These are phyloP conservation scores for Medauroidea extradentata DNA, from an alignment of 1,140 invertebrate species.

Conservation along the genomic window DNA sequence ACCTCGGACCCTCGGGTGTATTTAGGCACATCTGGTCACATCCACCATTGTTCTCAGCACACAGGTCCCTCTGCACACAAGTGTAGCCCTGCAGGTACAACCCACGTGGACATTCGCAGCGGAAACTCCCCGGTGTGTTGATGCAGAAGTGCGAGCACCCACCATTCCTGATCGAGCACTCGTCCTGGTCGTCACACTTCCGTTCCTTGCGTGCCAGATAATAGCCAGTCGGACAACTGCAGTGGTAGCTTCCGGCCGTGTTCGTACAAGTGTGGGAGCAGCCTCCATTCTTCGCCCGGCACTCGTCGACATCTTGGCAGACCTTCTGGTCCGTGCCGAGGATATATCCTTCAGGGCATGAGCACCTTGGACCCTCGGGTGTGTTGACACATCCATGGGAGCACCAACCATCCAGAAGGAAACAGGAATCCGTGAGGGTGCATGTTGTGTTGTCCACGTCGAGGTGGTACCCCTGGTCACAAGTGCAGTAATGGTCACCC, in stretches of 20 bases:
- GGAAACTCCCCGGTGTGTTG: slow-evolving; percentile 50
- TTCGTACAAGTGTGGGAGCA: slow-evolving; percentile 55
- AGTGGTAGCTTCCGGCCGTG: slow-evolving; percentile 47
- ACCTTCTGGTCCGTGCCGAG: slow-evolving; percentile 31
- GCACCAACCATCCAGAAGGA: slow-evolving; percentile 28
- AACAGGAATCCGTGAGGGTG: slow-evolving; percentile 29
- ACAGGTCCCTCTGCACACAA: slow-evolving; percentile 34
- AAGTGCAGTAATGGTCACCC: slow-evolving; percentile 52
- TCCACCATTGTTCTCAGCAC: background rate
- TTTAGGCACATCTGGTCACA: slow-evolving; percentile 51
- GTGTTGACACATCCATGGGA: slow-evolving; percentile 48
- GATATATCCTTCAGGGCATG: slow-evolving; percentile 55
- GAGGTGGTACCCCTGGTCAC: slow-evolving; percentile 57
- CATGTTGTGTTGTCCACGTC: slow-evolving; percentile 42
- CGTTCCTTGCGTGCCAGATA: slow-evolving; percentile 37
- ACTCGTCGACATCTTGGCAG: slow-evolving; percentile 49
- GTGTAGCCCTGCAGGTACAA: slow-evolving; percentile 30
- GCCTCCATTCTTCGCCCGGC: slow-evolving; percentile 47
- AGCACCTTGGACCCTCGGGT: slow-evolving; percentile 47
- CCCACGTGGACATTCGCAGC: slow-evolving; percentile 44
- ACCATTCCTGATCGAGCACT: slow-evolving; percentile 59
- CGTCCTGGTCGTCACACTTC: slow-evolving; percentile 60
- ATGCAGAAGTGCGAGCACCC: slow-evolving; percentile 45
- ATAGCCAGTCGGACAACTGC: slow-evolving; percentile 45
- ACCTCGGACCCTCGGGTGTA: slow-evolving; percentile 43